A percentile compares a stretch with the other conserved stretches of the same genome.
These are phyloP conservation scores for Parasteatoda lunata DNA, from an alignment of 2,888 invertebrate genomes.

Conservation along the genomic window DNA sequence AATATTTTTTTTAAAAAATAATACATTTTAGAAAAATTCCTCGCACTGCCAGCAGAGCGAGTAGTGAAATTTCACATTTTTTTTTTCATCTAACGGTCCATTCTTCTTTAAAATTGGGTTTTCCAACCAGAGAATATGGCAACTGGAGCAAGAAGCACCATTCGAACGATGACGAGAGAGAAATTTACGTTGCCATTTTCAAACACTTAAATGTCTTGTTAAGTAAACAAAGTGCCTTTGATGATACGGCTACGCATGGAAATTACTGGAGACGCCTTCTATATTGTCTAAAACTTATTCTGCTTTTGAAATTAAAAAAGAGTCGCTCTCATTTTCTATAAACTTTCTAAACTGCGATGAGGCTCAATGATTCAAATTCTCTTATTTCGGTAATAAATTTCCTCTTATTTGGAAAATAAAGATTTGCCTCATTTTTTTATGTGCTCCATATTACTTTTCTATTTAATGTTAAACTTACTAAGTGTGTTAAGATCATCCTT, in stretches of 20 bases:
- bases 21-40: background rate
- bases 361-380: background rate
- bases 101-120: conserved; percentile 58
- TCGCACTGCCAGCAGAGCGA: background rate
- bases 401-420: background rate
- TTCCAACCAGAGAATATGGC: conserved; percentile 13
- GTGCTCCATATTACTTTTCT: too few species aligned
- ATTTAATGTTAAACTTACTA: too few species aligned
- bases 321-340: conserved; percentile 47
- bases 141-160: conserved; percentile 41
- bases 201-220: conserved; percentile 16
- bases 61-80: background rate
- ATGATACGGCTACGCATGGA: background rate
- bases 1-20: background rate
- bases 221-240: background rate
- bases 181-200: conserved; percentile 51
- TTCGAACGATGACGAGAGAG: conserved; percentile 18
- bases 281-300: background rate
- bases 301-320: background rate
- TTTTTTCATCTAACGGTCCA: conserved; percentile 44
- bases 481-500: too few species aligned
- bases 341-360: background rate
- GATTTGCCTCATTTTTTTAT: background rate
- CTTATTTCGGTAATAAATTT: too few species aligned
- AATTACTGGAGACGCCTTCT: background rate